These are phyloP conservation scores for Meteorus sp. DNA, from an alignment of 1,140 invertebrate genomes.

Conservation along the genomic window DNA sequence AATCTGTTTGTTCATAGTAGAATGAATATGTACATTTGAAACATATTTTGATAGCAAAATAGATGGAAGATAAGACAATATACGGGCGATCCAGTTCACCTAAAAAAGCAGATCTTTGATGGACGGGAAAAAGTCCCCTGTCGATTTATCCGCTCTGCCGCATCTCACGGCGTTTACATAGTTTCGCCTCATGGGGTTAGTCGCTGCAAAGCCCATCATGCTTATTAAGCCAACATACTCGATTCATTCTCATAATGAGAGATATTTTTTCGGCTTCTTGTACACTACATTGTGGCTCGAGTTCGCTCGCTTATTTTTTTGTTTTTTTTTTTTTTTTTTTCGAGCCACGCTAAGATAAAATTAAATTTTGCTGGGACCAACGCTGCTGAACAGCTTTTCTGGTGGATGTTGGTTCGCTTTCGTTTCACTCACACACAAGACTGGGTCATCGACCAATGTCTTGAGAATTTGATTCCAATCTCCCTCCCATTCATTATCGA, in stretches of 20 bases:
- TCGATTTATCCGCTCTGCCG: constrained; percentile 27
- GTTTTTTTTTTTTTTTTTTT: neutral
- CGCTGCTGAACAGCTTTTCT: neutral
- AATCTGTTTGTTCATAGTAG: neutral
- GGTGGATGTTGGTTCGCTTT: neutral
- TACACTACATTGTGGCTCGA: constrained; percentile 15
- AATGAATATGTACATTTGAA: neutral
- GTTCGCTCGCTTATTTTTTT: constrained; percentile 18
- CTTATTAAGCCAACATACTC: constrained; percentile 55
- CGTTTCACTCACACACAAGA: constrained; percentile 12
- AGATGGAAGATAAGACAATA: constrained; percentile 7
- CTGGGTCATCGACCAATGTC: neutral
- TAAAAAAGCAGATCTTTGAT: too few species aligned
- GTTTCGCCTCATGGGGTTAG: constrained; percentile 46
- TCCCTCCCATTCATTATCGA: too few species aligned
- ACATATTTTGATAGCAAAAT: neutral
- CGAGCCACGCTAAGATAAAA: constrained; percentile 23
- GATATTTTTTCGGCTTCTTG: neutral
- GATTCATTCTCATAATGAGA: constrained; percentile 31
- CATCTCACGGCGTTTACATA: constrained; percentile 25
- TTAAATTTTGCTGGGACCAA: constrained; percentile 36
- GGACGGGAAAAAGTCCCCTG: neutral
- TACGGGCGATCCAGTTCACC: neutral
- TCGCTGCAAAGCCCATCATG: constrained; percentile 59
- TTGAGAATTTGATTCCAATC: too few species aligned